phyloP scores from a whole-genome alignment of 2,113 vertebrate genomes.

The Tupaia tana region DNA sequence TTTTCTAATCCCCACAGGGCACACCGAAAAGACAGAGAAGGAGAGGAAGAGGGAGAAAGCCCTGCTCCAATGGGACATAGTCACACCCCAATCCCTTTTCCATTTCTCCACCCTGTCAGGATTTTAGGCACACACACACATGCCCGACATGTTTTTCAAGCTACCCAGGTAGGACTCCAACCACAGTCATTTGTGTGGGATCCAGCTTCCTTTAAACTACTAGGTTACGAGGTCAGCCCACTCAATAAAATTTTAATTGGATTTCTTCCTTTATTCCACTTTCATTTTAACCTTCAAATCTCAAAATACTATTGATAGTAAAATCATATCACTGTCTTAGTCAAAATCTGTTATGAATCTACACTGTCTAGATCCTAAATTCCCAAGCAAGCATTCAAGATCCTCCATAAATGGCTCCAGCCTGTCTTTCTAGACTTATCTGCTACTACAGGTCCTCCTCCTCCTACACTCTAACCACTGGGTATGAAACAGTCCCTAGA shows the following conservation, averaged over 20 bases:
- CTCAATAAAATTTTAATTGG: background rate
- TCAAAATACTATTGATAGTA: constrained; percentile 47
- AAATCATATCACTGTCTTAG: background rate
- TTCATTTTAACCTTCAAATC: constrained; percentile 54
- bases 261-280: constrained; percentile 27
- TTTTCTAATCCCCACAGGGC: too few species aligned
- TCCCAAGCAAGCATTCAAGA: constrained; percentile 10
- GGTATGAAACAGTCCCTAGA: background rate
- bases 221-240: background rate
- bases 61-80: too few species aligned
- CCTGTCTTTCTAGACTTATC: constrained; percentile 30
- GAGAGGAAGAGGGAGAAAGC: too few species aligned
- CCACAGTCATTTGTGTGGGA: too few species aligned
- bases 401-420: background rate
- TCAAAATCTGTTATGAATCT: background rate
- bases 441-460: background rate
- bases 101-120: too few species aligned
- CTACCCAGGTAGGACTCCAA: too few species aligned
- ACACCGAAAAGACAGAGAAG: too few species aligned
- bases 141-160: too few species aligned
- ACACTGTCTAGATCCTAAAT: constrained; percentile 13
- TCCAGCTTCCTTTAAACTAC: too few species aligned
- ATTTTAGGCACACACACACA: too few species aligned
- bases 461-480: background rate
- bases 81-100: too few species aligned